Base-by-base conservation (phyloP, 1,140 invertebrate species). In the Lepidotrigona ventralis region DNA sequence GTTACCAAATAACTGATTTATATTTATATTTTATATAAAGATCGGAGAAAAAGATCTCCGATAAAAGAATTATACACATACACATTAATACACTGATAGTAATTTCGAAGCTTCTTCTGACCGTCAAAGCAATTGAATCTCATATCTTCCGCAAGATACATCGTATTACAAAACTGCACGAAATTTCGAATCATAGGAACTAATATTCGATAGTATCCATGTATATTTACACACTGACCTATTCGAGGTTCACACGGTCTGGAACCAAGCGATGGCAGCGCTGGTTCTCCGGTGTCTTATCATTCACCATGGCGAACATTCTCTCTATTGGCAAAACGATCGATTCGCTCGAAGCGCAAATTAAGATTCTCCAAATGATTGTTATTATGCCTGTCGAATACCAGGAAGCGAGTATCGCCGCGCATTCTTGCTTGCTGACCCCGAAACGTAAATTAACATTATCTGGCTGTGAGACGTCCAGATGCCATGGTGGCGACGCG, bases 401-500 rank as follows among this genome's bases (percentile, higher is more conserved):
- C 83, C 86, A 56, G 80, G 39, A 39, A 56, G 26, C 78, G 68
- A 23, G n/a, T 51, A 76, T 70, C 78, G 66, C 53, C 46, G 46
- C 12, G 82, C 54, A 80, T 83, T 86, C 76, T 86, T 84, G 81
- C 56, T 76, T 83, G 64, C 64, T 70, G 86, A 82, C 64, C 58
- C 79, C 64, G 87, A 68, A 75, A 87, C 68, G 81, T 81, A 82
- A 87, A 88, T 88, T 87, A 88, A 85, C 76, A 76, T 87, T 88
- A 82, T 87, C 21, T 46, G 46, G 21, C 23, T 23, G 33, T 2
- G 33, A 69, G 33, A 39, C 63, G 63, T 33, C 74, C 21, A 68
- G 68, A 81, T 84, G 70, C 58, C 54, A 71, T 19, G 17, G 46
- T n/a, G n/a, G 53, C 29, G 53, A 73, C 53, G 60, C 19, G 29